Percentiles rank a stretch among this genome's conserved stretches.
Conservation (phyloP, 1,140 invertebrate genomes). For the Aphelinus atriplicis region DNA sequence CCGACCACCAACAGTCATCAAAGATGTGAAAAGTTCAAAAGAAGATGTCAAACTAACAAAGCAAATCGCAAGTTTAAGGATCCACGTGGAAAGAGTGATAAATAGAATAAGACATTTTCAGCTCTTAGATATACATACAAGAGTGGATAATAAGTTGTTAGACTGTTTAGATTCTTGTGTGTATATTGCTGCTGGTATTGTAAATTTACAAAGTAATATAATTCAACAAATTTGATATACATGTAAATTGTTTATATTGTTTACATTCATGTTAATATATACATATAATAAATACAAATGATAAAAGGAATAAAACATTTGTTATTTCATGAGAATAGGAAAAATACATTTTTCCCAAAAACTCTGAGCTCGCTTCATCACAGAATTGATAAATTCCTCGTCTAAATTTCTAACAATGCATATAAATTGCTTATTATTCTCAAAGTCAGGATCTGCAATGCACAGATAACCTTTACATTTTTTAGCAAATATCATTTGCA, state of each 20-base stretch:
- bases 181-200: conserved; percentile 47
- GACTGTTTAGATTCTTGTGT: conserved; percentile 49
- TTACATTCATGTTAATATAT: too few relatives aligned
- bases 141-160: conserved; percentile 46
- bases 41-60: conserved; percentile 53
- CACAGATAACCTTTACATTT: conserved; percentile 55
- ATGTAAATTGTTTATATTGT: too few relatives aligned
- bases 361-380: conserved; percentile 41
- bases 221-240: conserved; percentile 32
- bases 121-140: conserved; percentile 54
- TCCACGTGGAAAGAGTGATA: conserved; percentile 60
- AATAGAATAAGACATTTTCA: conserved; percentile 54
- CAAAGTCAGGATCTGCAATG: conserved; percentile 16
- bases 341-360: conserved; percentile 34
- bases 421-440: conserved; percentile 17
- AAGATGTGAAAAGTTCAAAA: conserved; percentile 43
- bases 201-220: conserved; percentile 52
- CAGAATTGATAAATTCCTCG: conserved; percentile 1
- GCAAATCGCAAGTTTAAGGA: conserved; percentile 57
- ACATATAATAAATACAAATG: too few relatives aligned
- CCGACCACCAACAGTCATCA: conserved; percentile 54
- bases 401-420: not conserved
- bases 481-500: conserved; percentile 63
- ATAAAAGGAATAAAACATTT: not conserved
- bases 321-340: conserved; percentile 16